These are phyloP conservation scores for Brenthis hecate DNA, from an alignment of 2,888 invertebrate genomes.

Conservation along the genomic window DNA sequence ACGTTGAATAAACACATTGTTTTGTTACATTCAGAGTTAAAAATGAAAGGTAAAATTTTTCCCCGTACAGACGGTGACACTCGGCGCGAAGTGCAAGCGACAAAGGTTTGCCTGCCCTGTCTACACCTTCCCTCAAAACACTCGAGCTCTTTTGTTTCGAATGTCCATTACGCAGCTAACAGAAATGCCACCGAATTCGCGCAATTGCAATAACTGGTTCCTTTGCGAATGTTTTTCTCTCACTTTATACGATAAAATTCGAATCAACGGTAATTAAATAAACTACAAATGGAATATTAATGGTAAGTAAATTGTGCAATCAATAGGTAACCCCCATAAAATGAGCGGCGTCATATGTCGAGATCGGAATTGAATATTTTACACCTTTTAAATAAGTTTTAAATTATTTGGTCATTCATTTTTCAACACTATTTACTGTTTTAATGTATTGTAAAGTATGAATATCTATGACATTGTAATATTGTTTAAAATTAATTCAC, in stretches of 20 bases:
- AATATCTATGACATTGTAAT: no score
- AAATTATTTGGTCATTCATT: not conserved
- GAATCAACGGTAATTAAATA: not conserved
- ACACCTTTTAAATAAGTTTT: not conserved
- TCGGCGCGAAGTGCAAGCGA: conserved; percentile 43
- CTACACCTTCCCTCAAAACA: conserved; percentile 55
- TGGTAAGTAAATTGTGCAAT: not conserved
- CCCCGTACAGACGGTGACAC: conserved; percentile 31
- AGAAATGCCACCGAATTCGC: conserved; percentile 49
- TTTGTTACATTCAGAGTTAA: conserved; percentile 16
- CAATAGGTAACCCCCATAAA: not conserved
- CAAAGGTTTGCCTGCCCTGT: conserved; percentile 67
- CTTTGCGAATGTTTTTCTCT: conserved; percentile 9
- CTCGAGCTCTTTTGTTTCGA: conserved; percentile 56
- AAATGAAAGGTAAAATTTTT: conserved; percentile 24
- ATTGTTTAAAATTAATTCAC: no score
- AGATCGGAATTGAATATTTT: not conserved
- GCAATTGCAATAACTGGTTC: conserved; percentile 40
- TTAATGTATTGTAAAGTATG: no score
- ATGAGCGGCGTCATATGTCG: not conserved
- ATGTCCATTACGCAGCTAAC: conserved; percentile 59
- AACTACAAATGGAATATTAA: not conserved
- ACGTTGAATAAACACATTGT: conserved; percentile 18
- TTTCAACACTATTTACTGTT: not conserved
- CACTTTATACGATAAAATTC: not conserved